Evolutionary conservation across 1,140 invertebrate genomes (phyloP).

Genomic region (Megalopta genalis): DNA sequence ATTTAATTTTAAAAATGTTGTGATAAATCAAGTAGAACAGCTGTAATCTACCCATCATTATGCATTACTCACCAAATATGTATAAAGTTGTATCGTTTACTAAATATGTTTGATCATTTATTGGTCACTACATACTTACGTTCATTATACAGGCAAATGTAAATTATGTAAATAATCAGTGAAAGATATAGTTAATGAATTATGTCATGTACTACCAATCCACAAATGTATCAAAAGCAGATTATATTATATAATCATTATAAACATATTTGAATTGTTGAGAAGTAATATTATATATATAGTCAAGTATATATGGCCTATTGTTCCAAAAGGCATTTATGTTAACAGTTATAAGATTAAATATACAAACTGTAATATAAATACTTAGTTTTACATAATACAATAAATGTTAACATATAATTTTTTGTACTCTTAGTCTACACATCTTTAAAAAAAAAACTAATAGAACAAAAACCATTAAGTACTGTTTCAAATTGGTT

Average conservation of each 20-base stretch:
- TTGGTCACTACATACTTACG: background rate
- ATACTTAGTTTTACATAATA: background rate
- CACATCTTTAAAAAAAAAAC: conserved; percentile 16
- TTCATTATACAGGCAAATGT: background rate
- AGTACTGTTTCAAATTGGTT: conserved; percentile 14
- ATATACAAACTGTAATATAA: background rate
- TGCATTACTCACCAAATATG: background rate
- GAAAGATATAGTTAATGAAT: background rate
- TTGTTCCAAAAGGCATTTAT: too few species aligned
- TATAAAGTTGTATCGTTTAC: background rate
- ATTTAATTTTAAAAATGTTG: too few species aligned
- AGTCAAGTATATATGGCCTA: background rate
- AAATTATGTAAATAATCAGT: background rate
- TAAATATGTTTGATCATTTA: background rate
- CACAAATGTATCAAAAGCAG: background rate
- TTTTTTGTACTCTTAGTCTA: background rate
- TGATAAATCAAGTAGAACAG: too few species aligned
- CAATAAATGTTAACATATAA: background rate
- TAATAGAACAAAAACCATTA: conserved; percentile 18
- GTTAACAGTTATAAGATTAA: background rate
- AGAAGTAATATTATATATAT: background rate
- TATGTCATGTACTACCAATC: background rate
- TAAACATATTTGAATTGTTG: background rate
- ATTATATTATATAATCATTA: background rate
- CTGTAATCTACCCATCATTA: background rate